These are phyloP conservation scores for Hyperopisus bebe DNA, from an alignment of 2,113 vertebrate species.

Conservation along the genomic window DNA sequence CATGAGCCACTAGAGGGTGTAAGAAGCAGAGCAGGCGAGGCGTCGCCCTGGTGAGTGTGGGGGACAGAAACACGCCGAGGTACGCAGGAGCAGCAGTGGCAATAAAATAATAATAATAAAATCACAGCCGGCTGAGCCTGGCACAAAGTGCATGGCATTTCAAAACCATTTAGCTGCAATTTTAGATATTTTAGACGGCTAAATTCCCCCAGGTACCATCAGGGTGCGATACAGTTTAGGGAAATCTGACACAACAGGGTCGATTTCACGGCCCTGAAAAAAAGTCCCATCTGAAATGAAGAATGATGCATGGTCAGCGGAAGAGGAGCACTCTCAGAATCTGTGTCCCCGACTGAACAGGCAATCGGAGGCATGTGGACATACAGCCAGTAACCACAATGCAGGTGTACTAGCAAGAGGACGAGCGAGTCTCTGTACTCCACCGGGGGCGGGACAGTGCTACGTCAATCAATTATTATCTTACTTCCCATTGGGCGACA, in stretches of 20 bases:
- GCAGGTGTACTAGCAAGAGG: neutral
- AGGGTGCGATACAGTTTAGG: neutral
- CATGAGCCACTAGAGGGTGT: neutral
- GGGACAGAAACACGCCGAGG: too few species aligned
- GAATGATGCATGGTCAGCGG: neutral
- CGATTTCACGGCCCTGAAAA: neutral
- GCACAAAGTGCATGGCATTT: neutral
- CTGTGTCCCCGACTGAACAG: neutral
- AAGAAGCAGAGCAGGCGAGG: neutral
- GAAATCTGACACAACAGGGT: neutral
- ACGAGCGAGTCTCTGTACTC: neutral
- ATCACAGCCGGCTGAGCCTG: neutral
- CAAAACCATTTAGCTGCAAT: neutral
- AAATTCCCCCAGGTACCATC: neutral
- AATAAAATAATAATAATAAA: neutral
- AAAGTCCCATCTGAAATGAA: neutral
- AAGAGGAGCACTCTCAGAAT: neutral
- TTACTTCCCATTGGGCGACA: neutral
- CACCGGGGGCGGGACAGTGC: neutral
- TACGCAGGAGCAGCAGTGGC: neutral
- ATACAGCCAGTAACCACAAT: neutral
- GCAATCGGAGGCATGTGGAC: neutral
- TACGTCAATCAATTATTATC: neutral
- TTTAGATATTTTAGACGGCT: neutral
- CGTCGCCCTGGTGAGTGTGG: too few species aligned